Conservation (phyloP, 2,888 invertebrate genomes). For the Archips crataeganus region DNA sequence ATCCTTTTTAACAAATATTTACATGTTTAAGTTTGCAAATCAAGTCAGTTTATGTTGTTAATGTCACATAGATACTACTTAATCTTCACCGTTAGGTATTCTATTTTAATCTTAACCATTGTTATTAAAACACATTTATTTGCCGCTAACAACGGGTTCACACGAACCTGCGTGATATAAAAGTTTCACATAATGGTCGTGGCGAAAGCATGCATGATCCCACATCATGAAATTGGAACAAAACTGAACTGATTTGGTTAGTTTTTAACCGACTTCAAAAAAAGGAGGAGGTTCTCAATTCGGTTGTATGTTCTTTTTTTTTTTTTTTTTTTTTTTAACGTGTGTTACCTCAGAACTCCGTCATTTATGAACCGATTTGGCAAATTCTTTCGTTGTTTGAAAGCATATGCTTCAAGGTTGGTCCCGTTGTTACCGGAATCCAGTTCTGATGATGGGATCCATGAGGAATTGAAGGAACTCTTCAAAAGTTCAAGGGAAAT, state of each 20-base stretch:
- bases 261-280: not conserved
- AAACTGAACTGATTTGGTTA: not conserved
- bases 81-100: too few relatives aligned
- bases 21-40: not conserved
- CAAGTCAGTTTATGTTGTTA: constrained; percentile 15
- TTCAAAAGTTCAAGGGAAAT: too few relatives aligned
- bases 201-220: constrained; percentile 16
- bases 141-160: constrained; percentile 17
- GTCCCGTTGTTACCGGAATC: too few relatives aligned
- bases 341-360: too few relatives aligned
- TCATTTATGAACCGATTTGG: too few relatives aligned
- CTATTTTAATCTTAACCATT: constrained; percentile 9
- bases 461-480: too few relatives aligned
- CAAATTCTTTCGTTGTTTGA: too few relatives aligned
- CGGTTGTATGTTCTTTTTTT: too few relatives aligned
- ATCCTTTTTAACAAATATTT: not conserved
- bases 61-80: constrained; percentile 2
- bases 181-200: constrained; percentile 18
- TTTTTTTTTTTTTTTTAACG: too few relatives aligned
- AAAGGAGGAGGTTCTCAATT: too few relatives aligned
- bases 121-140: constrained; percentile 24
- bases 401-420: too few relatives aligned
- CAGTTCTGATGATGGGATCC: too few relatives aligned
- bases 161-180: constrained; percentile 24
- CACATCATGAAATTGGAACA: constrained; percentile 12